Base-by-base conservation (phyloP, 2,113 vertebrate species). In the Nycticorax nycticorax region DNA sequence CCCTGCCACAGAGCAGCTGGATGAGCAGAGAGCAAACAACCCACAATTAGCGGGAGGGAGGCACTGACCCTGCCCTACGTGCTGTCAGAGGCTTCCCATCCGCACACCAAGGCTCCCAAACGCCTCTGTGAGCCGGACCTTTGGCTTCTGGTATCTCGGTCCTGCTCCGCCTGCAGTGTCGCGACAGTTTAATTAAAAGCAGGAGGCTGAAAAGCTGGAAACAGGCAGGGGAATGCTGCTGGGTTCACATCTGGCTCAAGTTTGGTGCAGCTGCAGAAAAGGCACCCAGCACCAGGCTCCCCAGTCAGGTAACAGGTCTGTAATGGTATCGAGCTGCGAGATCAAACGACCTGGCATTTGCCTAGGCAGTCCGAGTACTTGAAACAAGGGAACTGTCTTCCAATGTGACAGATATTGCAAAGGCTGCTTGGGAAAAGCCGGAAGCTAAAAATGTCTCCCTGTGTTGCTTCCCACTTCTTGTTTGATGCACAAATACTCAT, bases 121-220 rank as follows among this genome's bases (percentile, higher is more conserved):
- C 1, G 50, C 84, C 89, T 95, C 7, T n/a, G 71, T 37, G 77
- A 92, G 80, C 35, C 1, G 12, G 76, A 77, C 91, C 64, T 94
- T 37, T 11, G 57, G 64, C 64, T 75, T 11, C 33, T 23, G 72
- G 1, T 27, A 63, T 60, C 72, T 66, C 13, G 3, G 53, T 5
- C 91, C 75, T 37, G 35, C 68, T 59, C 64, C 0, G 5, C 69
- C 66, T 3, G 37, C 48, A 28, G 53, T 48, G 77, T 85, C 12
- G 3, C 33, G 21, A 88, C 93, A 89, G 63, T 35, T 69, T 93
- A 95, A 96, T 94, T 92, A 93, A 84, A 86, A 93, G 68, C 91
- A 92, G 79, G 64, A 93, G 63, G 68, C 64, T 55, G 26, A 24
- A 28, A 45, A 74, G 75, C 71, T 80, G 75, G 41, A 21, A 67